Conservation (phyloP, 2,888 invertebrate species). For the Synergus laeviventris region DNA sequence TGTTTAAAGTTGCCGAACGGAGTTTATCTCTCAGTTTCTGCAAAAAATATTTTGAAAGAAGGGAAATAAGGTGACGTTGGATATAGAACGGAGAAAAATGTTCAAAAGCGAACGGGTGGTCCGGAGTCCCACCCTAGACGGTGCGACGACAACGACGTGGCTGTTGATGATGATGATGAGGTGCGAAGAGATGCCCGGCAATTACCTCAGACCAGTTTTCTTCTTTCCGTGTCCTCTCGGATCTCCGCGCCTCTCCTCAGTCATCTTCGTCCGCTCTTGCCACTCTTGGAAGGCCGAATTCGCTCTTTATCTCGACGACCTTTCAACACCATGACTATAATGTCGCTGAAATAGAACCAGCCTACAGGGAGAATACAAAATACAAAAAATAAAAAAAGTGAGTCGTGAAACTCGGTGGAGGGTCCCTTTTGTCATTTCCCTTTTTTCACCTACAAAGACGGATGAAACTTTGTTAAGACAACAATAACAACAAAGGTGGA, state of each 20-base stretch:
- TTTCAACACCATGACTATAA: constrained; percentile 25
- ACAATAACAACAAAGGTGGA: not conserved
- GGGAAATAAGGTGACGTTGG: constrained; percentile 34
- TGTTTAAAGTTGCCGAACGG: not conserved
- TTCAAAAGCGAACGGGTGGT: constrained; percentile 64
- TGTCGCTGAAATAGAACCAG: constrained; percentile 17
- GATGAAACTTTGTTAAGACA: not conserved
- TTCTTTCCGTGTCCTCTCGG: constrained; percentile 53
- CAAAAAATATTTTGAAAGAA: constrained; percentile 32
- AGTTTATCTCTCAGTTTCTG: not conserved
- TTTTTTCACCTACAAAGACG: not conserved
- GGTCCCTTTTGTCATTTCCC: not conserved
- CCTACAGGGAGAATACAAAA: not conserved
- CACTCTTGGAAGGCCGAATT: not conserved
- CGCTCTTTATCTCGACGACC: constrained; percentile 41
- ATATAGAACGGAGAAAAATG: constrained; percentile 46
- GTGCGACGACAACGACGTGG: constrained; percentile 58
- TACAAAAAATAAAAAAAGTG: not conserved
- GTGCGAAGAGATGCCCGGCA: constrained; percentile 76
- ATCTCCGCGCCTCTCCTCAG: constrained; percentile 50
- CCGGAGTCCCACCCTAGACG: constrained; percentile 57
- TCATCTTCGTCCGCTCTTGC: constrained; percentile 30
- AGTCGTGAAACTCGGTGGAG: not conserved
- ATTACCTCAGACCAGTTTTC: constrained; percentile 67
- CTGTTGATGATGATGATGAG: constrained; percentile 76